Percentiles rank a stretch among this genome's conserved stretches.
Conservation (phyloP, 2,797 vertebrate genomes). For the Eulemur albifrons region DNA sequence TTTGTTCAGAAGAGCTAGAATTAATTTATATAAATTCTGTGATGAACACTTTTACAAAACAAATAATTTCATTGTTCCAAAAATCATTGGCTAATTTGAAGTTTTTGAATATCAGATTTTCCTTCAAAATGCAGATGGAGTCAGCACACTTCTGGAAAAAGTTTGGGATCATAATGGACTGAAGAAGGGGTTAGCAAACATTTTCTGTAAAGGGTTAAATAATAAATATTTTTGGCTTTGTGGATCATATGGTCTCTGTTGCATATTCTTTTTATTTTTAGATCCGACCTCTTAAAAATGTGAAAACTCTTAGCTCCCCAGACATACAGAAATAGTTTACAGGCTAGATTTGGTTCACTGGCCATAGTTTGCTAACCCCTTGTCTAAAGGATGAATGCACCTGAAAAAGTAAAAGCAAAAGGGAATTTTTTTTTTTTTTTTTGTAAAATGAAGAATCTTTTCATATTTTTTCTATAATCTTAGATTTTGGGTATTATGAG, state of each 20-base stretch:
- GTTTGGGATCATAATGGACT: neutral
- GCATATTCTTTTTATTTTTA: neutral
- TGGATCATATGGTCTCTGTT: neutral
- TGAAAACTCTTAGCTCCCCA: neutral
- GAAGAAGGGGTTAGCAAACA: neutral
- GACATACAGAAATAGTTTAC: neutral
- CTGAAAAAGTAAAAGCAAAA: constrained; percentile 27
- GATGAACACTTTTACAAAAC: neutral
- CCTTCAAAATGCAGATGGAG: neutral
- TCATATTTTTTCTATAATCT: neutral
- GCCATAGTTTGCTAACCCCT: neutral
- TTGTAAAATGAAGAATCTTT: neutral
- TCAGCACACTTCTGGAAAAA: neutral
- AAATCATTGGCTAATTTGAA: neutral
- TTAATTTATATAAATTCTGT: constrained; percentile 32
- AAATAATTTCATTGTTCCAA: neutral
- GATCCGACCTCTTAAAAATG: neutral
- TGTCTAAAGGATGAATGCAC: neutral
- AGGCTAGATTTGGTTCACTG: neutral
- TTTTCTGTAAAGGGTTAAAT: neutral
- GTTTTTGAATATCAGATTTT: neutral
- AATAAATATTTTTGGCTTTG: neutral
- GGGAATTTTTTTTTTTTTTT: neutral
- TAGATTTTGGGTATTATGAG: neutral
- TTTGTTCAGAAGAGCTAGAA: neutral